Evolutionary conservation across 2,888 invertebrate genomes (phyloP).

Genomic region (Euzophera pinguis): DNA sequence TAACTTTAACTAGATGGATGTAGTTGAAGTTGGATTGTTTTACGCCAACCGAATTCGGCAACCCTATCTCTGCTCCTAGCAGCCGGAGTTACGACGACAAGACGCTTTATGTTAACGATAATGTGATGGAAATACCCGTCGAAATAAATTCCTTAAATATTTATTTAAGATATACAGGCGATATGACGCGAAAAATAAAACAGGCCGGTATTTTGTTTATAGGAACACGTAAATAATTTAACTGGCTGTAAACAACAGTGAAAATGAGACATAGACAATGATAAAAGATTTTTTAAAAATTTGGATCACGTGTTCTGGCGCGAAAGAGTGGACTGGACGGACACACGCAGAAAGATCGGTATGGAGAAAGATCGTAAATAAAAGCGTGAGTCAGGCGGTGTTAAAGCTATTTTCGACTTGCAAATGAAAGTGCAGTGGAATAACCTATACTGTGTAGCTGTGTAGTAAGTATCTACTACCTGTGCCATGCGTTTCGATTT

Average conservation of each 20-base stretch:
- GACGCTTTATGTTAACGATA: slow-evolving; percentile 8
- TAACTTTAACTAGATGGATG: too few species aligned
- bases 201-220: slow-evolving; percentile 21
- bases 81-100: slow-evolving; percentile 15
- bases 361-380: slow-evolving; percentile 61
- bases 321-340: slow-evolving; percentile 38
- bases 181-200: slow-evolving; percentile 20
- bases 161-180: neutral
- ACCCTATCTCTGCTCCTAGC: neutral
- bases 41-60: neutral
- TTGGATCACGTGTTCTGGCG: slow-evolving; percentile 25
- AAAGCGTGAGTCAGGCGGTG: slow-evolving; percentile 56
- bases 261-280: slow-evolving; percentile 25
- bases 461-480: neutral
- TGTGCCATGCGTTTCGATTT: slow-evolving; percentile 8
- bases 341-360: slow-evolving; percentile 39
- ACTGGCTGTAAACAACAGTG: slow-evolving; percentile 25
- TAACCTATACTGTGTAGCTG: slow-evolving; percentile 15
- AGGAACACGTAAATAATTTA: slow-evolving; percentile 25
- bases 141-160: slow-evolving; percentile 2
- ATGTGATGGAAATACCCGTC: slow-evolving; percentile 6
- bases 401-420: slow-evolving; percentile 66
- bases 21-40: neutral
- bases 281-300: slow-evolving; percentile 27
- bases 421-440: slow-evolving; percentile 67